Evolutionary conservation across 2,113 vertebrate genomes (phyloP).

Genomic region (Apistogramma diplotaenia): DNA sequence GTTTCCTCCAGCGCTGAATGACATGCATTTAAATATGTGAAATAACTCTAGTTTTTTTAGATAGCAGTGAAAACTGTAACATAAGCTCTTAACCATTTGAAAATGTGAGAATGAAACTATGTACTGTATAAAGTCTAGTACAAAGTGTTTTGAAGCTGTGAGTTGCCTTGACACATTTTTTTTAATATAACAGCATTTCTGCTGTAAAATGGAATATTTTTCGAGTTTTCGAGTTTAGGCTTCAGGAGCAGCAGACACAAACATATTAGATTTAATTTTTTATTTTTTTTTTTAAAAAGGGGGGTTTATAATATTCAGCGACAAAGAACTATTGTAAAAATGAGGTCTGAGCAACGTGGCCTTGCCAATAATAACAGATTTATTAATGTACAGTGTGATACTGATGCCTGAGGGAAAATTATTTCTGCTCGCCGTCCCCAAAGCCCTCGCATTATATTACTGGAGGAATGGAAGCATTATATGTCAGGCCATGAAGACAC

Average conservation of each 20-base stretch:
- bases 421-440: neutral
- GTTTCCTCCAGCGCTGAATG: neutral
- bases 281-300: too few relatives aligned
- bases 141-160: neutral
- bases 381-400: constrained; percentile 31
- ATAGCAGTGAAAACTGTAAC: neutral
- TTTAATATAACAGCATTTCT: neutral
- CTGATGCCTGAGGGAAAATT: constrained; percentile 34
- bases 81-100: neutral
- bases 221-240: neutral
- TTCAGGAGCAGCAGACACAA: constrained; percentile 2
- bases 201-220: neutral
- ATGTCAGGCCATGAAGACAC: constrained; percentile 1
- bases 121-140: neutral
- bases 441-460: neutral
- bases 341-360: constrained; percentile 22
- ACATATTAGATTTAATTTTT: neutral
- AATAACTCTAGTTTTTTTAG: neutral
- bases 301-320: constrained; percentile 18
- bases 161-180: neutral
- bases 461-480: neutral
- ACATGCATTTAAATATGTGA: neutral
- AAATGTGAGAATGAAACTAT: neutral
- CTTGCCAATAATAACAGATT: constrained; percentile 29
- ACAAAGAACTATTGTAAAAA: constrained; percentile 31